These are phyloP conservation scores for Paramormyrops hopkinsi DNA, from an alignment of 2,797 vertebrate species.

Conservation along the genomic window DNA sequence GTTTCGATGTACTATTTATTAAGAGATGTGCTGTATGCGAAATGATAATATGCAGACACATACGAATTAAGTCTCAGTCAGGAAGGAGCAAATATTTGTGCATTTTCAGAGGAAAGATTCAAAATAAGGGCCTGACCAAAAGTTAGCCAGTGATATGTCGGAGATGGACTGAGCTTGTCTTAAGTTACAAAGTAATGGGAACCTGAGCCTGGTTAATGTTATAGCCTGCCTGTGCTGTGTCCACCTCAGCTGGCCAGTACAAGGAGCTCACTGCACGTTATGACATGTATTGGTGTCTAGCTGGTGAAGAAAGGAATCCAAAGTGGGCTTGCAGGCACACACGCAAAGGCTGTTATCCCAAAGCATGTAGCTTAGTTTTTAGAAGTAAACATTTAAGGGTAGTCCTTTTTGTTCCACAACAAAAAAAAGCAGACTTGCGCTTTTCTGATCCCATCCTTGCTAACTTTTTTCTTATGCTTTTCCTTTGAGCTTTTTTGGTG, in stretches of 20 bases:
- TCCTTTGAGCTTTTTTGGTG: neutral
- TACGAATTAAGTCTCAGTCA: neutral
- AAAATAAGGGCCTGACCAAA: neutral
- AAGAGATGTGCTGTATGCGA: neutral
- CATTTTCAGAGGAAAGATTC: neutral
- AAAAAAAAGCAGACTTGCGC: neutral
- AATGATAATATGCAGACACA: neutral
- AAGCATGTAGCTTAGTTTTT: neutral
- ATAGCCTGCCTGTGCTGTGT: no score
- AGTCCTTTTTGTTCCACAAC: neutral
- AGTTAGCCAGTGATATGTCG: neutral
- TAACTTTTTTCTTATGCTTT: neutral
- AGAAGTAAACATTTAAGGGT: neutral
- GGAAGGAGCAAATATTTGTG: neutral
- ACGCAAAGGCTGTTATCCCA: neutral
- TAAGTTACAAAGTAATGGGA: neutral
- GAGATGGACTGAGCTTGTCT: neutral
- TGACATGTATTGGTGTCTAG: neutral
- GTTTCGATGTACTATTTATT: neutral
- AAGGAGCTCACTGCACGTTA: neutral
- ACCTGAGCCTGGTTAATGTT: neutral
- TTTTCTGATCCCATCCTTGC: neutral
- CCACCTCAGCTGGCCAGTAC: neutral
- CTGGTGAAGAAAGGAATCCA: neutral
- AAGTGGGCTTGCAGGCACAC: neutral